phyloP scores from a whole-genome alignment of 37 sponge, comb jelly and placozoan genomes.

The Cliona cf. orientalis region DNA sequence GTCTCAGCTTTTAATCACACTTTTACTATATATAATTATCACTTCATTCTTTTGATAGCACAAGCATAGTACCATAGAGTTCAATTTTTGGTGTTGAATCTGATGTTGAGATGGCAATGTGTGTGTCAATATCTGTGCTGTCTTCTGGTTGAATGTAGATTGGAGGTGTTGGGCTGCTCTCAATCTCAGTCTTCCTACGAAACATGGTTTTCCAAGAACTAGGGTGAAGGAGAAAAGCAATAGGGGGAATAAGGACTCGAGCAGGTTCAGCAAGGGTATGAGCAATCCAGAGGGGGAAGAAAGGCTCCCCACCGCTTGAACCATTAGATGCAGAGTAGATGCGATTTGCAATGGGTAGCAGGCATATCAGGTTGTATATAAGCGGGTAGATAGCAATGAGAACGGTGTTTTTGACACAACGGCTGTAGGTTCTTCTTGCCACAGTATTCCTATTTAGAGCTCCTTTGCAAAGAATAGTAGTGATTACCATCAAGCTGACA shows the following conservation, averaged over 20 bases:
- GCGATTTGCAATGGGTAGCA: not conserved
- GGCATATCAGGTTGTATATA: not conserved
- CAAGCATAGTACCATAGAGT: too few species aligned
- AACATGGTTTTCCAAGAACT: not conserved
- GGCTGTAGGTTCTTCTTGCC: not conserved
- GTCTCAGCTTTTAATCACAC: too few species aligned
- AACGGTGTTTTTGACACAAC: not conserved
- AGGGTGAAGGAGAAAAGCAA: not conserved
- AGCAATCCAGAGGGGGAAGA: slow-evolving; percentile 7
- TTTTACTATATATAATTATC: too few species aligned
- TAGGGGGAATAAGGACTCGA: not conserved
- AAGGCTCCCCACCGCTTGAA: not conserved
- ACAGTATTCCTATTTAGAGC: not conserved
- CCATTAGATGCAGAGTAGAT: not conserved
- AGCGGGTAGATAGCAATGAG: not conserved
- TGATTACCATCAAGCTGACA: not conserved
- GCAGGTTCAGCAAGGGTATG: slow-evolving; percentile 10
- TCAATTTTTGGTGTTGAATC: too few species aligned
- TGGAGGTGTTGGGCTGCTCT: not conserved
- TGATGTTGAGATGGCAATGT: too few species aligned
- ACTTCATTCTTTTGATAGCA: too few species aligned
- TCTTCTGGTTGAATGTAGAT: not conserved
- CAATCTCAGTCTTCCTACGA: not conserved
- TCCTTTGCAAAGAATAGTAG: not conserved
- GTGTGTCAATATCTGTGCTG: too few species aligned